A percentile compares a stretch with the other conserved stretches of the same genome.
Evolutionary conservation across 2,888 invertebrate genomes (phyloP).

Genomic region (Pelosia muscerda): DNA sequence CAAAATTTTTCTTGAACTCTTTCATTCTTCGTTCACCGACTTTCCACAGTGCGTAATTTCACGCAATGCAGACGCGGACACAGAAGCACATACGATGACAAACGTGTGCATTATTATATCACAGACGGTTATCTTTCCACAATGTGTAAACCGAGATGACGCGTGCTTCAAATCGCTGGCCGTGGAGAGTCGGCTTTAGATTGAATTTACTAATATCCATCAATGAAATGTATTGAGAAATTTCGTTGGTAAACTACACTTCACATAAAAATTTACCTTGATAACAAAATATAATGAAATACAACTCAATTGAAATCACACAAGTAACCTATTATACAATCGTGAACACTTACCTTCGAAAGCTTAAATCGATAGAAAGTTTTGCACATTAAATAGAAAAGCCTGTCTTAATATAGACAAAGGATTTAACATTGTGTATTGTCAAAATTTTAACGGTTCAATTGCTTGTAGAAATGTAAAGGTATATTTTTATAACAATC

Average conservation of each 20-base stretch:
- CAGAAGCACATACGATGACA: no score
- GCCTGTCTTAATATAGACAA: conserved; percentile 21
- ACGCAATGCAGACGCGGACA: no score
- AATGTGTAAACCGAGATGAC: no score
- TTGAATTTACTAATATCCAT: background rate
- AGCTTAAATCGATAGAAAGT: background rate
- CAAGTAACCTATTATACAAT: background rate
- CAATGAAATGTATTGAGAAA: background rate
- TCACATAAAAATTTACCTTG: background rate
- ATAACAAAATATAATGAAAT: background rate
- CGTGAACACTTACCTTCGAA: background rate
- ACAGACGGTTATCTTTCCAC: no score
- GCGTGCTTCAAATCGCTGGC: no score
- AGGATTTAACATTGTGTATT: conserved; percentile 26
- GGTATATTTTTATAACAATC: background rate
- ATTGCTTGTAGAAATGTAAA: conserved; percentile 20
- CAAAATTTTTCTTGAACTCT: no score
- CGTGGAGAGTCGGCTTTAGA: no score
- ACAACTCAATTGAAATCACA: background rate
- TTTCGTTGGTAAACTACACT: background rate
- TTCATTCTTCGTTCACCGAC: no score
- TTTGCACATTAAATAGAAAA: conserved; percentile 10
- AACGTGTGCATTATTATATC: no score
- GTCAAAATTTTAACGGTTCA: conserved; percentile 27
- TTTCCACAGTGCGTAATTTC: no score